Conservation (phyloP, 2,797 vertebrate genomes). For the Notamacropus eugenii region DNA sequence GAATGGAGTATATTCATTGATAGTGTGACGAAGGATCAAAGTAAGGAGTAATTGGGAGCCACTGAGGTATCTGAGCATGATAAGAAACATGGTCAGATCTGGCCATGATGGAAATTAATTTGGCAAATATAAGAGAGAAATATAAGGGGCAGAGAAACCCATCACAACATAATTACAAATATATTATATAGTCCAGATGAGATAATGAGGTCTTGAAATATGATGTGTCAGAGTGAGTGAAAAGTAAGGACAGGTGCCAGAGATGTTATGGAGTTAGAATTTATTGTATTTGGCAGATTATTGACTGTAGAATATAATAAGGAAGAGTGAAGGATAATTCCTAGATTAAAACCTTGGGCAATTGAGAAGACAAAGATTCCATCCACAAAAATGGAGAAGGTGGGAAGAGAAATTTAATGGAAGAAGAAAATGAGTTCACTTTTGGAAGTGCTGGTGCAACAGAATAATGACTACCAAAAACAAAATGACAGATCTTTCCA, state of each 20-base stretch:
- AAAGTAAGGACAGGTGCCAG: not conserved
- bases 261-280: not conserved
- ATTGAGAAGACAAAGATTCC: not conserved
- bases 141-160: no score
- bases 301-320: not conserved
- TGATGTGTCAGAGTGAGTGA: not conserved
- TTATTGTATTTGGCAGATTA: not conserved
- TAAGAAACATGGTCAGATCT: no score
- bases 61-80: no score
- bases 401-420: not conserved
- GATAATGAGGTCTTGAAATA: not conserved
- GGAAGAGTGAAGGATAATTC: not conserved
- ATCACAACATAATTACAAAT: not conserved
- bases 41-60: no score
- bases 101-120: no score
- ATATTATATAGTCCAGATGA: not conserved
- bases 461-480: not conserved
- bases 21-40: no score
- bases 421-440: not conserved
- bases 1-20: no score
- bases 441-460: not conserved
- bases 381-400: not conserved
- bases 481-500: not conserved
- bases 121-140: no score
- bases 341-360: not conserved